These are phyloP conservation scores for Vidua macroura DNA, from an alignment of 2,113 vertebrate genomes.

Conservation along the genomic window DNA sequence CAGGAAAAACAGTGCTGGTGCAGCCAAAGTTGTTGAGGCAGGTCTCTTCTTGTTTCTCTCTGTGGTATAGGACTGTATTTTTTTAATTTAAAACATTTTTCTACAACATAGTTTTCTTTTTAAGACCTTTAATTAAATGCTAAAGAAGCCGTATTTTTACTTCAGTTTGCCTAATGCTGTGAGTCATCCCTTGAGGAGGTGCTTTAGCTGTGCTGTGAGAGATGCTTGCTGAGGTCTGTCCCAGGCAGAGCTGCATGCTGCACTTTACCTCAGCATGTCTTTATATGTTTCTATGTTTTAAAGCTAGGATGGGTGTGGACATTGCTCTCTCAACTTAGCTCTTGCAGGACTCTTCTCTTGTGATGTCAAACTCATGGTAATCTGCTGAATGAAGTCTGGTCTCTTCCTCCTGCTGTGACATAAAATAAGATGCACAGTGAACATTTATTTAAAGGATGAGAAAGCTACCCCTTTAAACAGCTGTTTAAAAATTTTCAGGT, in stretches of 20 bases:
- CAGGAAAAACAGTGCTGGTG: neutral
- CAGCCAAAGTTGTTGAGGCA: neutral
- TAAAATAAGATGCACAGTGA: neutral
- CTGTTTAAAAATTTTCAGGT: neutral
- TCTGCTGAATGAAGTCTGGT: neutral
- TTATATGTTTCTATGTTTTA: neutral
- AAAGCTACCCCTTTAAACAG: neutral
- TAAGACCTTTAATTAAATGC: neutral
- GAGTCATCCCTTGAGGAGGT: neutral
- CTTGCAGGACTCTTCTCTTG: neutral
- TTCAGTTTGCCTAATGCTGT: neutral
- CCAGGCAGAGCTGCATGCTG: neutral
- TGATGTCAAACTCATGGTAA: neutral
- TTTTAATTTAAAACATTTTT: neutral
- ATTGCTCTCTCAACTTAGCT: neutral
- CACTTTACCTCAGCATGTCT: neutral
- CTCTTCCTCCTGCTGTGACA: neutral
- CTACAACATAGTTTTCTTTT: neutral
- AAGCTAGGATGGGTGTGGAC: neutral
- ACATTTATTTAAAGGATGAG: neutral
- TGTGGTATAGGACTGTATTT: neutral
- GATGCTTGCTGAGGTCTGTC: neutral
- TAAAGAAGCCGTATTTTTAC: neutral
- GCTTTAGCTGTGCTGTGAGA: constrained; percentile 8
- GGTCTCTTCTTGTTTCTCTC: neutral